A percentile compares a stretch with the other conserved stretches of the same genome.
Conservation (phyloP, 1,140 invertebrate genomes). For the Drosophila orena region DNA sequence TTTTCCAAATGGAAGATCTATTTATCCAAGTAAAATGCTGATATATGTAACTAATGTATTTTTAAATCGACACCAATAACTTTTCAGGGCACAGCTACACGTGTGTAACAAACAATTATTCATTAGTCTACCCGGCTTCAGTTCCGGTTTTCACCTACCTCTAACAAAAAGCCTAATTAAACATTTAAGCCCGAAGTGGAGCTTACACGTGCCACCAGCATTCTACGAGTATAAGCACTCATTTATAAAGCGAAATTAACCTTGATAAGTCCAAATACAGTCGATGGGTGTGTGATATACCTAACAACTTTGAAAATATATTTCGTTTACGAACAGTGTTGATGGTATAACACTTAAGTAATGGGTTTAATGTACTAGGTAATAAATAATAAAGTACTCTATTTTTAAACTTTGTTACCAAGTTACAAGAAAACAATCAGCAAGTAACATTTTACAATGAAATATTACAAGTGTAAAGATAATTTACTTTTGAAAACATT, state of each 20-base stretch:
- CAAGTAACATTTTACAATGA: no score
- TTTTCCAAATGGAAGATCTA: not conserved
- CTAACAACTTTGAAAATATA: slow-evolving; percentile 26
- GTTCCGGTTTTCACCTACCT: slow-evolving; percentile 40
- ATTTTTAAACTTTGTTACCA: no score
- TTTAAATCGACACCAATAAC: not conserved
- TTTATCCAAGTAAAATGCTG: not conserved
- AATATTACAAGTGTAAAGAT: no score
- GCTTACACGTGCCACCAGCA: slow-evolving; percentile 61
- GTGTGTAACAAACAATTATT: slow-evolving; percentile 21
- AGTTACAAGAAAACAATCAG: no score
- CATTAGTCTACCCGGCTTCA: slow-evolving; percentile 18
- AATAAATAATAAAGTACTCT: no score
- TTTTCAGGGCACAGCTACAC: slow-evolving; percentile 12
- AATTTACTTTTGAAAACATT: not conserved
- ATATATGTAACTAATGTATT: slow-evolving; percentile 9
- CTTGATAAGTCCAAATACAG: slow-evolving; percentile 68
- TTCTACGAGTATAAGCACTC: slow-evolving; percentile 25
- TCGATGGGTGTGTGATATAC: slow-evolving; percentile 23
- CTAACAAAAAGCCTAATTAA: slow-evolving; percentile 21
- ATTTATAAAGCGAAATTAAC: slow-evolving; percentile 68
- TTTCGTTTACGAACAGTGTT: not conserved
- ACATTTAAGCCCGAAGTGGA: slow-evolving; percentile 37
- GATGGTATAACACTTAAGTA: no score
- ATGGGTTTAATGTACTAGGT: no score